phyloP scores from a whole-genome alignment of 1,140 invertebrate species.

The Cydia splendana region DNA sequence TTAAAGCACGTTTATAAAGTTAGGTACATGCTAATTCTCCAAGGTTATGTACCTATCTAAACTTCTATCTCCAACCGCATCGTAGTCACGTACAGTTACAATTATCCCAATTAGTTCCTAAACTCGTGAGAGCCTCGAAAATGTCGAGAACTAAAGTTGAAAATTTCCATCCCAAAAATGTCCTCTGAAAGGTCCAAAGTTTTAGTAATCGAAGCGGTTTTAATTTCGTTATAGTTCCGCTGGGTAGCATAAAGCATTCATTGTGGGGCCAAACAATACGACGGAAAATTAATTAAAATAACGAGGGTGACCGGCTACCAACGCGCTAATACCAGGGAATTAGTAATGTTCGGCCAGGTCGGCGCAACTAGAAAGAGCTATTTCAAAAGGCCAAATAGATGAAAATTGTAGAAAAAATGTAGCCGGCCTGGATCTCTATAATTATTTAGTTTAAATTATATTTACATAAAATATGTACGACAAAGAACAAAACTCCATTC shows the following conservation, averaged over 20 bases:
- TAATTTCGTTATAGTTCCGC: constrained; percentile 27
- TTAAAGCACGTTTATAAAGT: not conserved
- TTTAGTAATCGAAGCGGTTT: constrained; percentile 28
- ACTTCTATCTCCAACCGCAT: not conserved
- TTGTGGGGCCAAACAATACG: constrained; percentile 3
- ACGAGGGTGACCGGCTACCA: not conserved
- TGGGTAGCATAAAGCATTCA: constrained; percentile 25
- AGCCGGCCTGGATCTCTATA: too few relatives aligned
- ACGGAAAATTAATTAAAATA: constrained; percentile 27
- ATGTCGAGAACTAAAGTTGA: not conserved
- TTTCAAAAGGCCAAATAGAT: not conserved
- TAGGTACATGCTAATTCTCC: not conserved
- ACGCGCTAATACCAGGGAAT: not conserved
- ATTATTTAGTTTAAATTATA: too few relatives aligned
- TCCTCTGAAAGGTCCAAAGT: not conserved
- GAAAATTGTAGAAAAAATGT: too few relatives aligned
- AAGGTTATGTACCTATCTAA: not conserved
- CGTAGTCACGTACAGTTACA: constrained; percentile 12
- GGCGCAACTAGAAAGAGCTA: not conserved
- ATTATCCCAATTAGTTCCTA: constrained; percentile 7
- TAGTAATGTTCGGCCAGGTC: not conserved
- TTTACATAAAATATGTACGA: too few relatives aligned
- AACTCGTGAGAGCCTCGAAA: not conserved
- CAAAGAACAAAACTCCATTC: too few relatives aligned
- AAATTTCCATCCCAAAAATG: constrained; percentile 25